Evolutionary conservation across 1,140 invertebrate genomes (phyloP).

Genomic region (Diabrotica virgifera): DNA sequence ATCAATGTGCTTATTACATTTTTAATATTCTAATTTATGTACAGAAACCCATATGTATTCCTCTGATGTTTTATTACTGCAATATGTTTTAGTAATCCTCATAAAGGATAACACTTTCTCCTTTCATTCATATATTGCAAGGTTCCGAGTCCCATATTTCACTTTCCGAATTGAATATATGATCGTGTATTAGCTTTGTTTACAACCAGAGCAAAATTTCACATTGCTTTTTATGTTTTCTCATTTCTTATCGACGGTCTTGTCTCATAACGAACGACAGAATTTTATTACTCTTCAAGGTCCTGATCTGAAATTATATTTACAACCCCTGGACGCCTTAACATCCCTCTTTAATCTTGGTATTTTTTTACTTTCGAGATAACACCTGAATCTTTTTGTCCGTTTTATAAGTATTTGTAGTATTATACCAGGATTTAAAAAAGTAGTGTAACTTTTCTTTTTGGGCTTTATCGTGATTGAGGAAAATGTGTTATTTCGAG

Average conservation of each 20-base stretch:
- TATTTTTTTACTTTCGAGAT: background rate
- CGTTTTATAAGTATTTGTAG: too few relatives aligned
- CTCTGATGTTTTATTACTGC: background rate
- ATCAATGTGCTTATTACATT: too few relatives aligned
- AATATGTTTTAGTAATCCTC: slow-evolving; percentile 3
- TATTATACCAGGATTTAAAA: too few relatives aligned
- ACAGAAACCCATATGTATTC: background rate
- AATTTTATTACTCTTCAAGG: slow-evolving; percentile 11
- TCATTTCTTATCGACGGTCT: slow-evolving; percentile 6
- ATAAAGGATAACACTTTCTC: background rate
- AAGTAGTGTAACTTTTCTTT: too few relatives aligned
- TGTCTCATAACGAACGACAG: slow-evolving; percentile 6
- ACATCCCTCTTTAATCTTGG: slow-evolving; percentile 4
- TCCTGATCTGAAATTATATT: slow-evolving; percentile 7
- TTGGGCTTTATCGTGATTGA: too few relatives aligned
- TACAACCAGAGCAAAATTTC: slow-evolving; percentile 9
- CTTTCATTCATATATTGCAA: background rate
- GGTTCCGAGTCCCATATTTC: background rate
- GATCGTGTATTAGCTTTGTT: slow-evolving; percentile 10
- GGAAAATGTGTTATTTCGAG: too few relatives aligned
- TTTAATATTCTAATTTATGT: background rate
- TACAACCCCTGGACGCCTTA: background rate
- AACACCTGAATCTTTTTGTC: too few relatives aligned
- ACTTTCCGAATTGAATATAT: slow-evolving; percentile 8
- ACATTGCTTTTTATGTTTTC: slow-evolving; percentile 8